These are phyloP conservation scores for Pteromalus puparum DNA, from an alignment of 1,140 invertebrate species.

Conservation along the genomic window DNA sequence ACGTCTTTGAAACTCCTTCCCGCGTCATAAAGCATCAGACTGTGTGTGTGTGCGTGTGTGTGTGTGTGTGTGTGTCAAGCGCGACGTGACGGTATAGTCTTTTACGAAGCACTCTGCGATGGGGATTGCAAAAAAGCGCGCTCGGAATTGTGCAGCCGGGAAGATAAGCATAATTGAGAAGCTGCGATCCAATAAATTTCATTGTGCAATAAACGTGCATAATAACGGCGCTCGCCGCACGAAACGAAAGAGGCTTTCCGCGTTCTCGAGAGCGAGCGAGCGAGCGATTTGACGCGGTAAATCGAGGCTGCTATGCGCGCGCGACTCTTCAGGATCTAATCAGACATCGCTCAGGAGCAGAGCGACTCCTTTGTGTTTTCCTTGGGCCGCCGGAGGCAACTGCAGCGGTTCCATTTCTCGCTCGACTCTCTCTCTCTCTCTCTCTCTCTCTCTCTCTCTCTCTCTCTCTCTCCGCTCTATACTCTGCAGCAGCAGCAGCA, in stretches of 20 bases:
- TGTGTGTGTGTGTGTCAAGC: too few relatives aligned
- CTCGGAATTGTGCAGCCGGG: too few relatives aligned
- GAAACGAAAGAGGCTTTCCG: background rate
- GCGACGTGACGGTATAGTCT: too few relatives aligned
- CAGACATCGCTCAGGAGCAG: constrained; percentile 35
- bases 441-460: background rate
- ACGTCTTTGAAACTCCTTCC: too few relatives aligned
- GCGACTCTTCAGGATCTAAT: constrained; percentile 32
- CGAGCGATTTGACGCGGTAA: constrained; percentile 5
- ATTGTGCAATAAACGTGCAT: constrained; percentile 14
- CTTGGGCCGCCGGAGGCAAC: background rate
- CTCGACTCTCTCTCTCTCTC: background rate
- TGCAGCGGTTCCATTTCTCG: constrained; percentile 25
- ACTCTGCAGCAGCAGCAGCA: too few relatives aligned
- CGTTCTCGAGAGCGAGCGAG: background rate
- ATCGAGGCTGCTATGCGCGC: constrained; percentile 3
- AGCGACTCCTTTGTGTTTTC: constrained; percentile 7
- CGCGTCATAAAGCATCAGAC: too few relatives aligned
- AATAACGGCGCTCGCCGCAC: background rate
- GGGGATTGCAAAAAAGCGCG: too few relatives aligned
- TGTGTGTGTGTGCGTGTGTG: too few relatives aligned
- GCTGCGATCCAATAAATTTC: constrained; percentile 19
- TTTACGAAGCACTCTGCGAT: too few relatives aligned
- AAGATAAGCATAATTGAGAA: constrained; percentile 7
- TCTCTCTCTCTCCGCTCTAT: too few relatives aligned